Percentiles rank a stretch among this genome's conserved stretches.
Evolutionary conservation across 2,113 vertebrate species (phyloP).

Genomic region (Datnioides undecimradiatus): DNA sequence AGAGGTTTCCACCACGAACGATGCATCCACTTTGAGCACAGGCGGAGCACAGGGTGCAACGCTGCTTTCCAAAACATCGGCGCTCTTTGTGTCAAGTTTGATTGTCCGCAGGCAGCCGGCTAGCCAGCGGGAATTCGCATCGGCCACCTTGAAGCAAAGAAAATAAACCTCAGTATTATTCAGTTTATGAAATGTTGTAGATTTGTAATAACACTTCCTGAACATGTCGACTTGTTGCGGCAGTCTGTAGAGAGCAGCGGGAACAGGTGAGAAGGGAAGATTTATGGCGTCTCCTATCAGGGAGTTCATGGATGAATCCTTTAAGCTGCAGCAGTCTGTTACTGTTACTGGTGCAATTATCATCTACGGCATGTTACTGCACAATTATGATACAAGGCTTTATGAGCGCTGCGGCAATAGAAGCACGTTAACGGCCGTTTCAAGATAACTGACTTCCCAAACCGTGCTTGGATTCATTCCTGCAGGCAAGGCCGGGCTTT

Average conservation of each 20-base stretch:
- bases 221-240: not conserved
- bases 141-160: too few relatives aligned
- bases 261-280: not conserved
- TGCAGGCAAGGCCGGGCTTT: too few relatives aligned
- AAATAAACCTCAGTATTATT: too few relatives aligned
- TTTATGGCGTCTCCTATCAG: constrained; percentile 1
- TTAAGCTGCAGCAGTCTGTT: not conserved
- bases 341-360: not conserved
- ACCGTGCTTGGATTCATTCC: too few relatives aligned
- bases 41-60: not conserved
- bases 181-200: too few relatives aligned
- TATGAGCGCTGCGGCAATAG: not conserved
- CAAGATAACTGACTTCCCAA: not conserved
- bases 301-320: not conserved
- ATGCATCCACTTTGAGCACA: not conserved
- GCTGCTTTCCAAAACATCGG: not conserved
- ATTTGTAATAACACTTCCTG: too few relatives aligned
- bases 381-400: not conserved
- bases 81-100: not conserved
- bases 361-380: not conserved
- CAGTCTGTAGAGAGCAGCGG: not conserved
- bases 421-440: not conserved
- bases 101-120: too few relatives aligned
- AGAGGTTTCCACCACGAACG: not conserved
- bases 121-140: too few relatives aligned